Percentiles rank a stretch among this genome's conserved stretches.
phyloP scores from a whole-genome alignment of 2,888 invertebrate genomes.

The Orchesellides sinensis region DNA sequence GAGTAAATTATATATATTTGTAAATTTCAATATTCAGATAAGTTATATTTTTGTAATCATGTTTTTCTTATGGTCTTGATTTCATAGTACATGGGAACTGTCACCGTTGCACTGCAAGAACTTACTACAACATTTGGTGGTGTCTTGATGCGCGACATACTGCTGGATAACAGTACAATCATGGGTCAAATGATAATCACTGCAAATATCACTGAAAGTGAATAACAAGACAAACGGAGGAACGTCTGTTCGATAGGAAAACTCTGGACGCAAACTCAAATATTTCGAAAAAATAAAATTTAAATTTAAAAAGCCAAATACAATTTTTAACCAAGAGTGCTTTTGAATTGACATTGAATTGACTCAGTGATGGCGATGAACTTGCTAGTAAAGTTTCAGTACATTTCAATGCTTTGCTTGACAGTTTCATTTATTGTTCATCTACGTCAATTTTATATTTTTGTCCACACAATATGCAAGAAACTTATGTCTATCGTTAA shows the following conservation, averaged over 20 bases:
- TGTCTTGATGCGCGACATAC: slow-evolving; percentile 18
- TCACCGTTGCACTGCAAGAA: slow-evolving; percentile 37
- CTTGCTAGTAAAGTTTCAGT: too few species aligned
- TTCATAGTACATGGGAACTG: slow-evolving; percentile 42
- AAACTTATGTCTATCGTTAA: too few species aligned
- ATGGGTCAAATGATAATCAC: slow-evolving; percentile 23
- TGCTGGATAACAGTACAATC: slow-evolving; percentile 32
- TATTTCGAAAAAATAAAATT: not conserved
- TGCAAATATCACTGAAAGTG: slow-evolving; percentile 34
- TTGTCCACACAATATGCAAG: too few species aligned
- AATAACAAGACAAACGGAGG: not conserved
- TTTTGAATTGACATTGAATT: not conserved
- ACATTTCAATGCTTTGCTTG: too few species aligned
- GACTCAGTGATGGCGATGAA: too few species aligned
- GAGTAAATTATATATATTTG: not conserved
- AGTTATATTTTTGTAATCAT: not conserved
- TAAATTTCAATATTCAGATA: not conserved
- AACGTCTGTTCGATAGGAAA: too few species aligned
- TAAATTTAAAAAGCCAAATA: not conserved
- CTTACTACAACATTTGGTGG: slow-evolving; percentile 36
- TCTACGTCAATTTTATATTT: too few species aligned
- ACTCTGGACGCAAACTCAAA: too few species aligned
- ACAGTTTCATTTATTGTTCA: too few species aligned
- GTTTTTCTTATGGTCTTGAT: not conserved
- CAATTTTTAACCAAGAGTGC: not conserved